Evolutionary conservation across 2,888 invertebrate genomes (phyloP), one percentile per base, ranked within the genome.

Genomic region (Cotesia congregata): DNA sequence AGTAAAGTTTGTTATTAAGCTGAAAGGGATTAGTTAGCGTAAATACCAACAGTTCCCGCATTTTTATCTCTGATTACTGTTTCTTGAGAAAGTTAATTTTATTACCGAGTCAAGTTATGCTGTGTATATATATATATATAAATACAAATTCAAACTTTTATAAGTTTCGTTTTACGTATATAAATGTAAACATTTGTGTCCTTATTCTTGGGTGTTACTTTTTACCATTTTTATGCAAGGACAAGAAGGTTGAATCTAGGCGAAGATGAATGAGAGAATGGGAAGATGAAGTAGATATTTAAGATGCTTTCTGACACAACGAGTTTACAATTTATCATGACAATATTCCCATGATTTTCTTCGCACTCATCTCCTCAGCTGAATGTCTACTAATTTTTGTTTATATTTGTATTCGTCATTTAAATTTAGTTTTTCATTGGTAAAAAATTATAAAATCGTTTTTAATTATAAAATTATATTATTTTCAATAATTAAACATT

Each of bases 11-110:
- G 61, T 72, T 67, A 76, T 67, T 67, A 76, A 59, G 72, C 80
- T 87, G 87, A 88, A 88, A 87, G 81, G 86, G 86, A 88, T 88
- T 88, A 87, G 86, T 88, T 87, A 86, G 86, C 85, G 85, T 84
- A 87, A 88, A 88, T 87, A 83, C 85, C 85, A 82, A 82, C 83
- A 83, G 83, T 87, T 84, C 85, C 85, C 85, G 85, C 85, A 86
- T 86, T 87, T 87, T 87, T 86, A 86, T 86, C 81, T 82, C 85
- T 88, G 87, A 88, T 88, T 88, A 87, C 86, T 84, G 83, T 83
- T 85, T 87, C 87, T 86, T 84, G 82, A 82, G 80, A 79, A 82
- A 83, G 85, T 86, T 80, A 86, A 86, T 84, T 79, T 77, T 79
- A 85, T 85, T 85, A 84, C 82, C 77, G 77, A 76, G 76, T 72